These are phyloP conservation scores for Urocyon cinereoargenteus DNA, from an alignment of 2,797 vertebrate genomes.

Conservation along the genomic window DNA sequence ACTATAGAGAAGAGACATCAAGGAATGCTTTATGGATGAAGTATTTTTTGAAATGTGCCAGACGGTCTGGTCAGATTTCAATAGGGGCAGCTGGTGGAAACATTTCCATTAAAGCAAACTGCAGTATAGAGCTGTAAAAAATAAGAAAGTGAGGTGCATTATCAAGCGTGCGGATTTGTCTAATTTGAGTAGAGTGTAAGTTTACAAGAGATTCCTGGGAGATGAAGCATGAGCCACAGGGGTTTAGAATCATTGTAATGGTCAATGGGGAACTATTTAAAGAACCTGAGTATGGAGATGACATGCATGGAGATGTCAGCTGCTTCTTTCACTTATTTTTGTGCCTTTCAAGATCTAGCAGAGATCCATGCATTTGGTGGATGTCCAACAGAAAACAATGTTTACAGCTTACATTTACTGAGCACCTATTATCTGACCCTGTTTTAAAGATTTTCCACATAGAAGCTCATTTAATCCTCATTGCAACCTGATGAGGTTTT, in stretches of 20 bases:
- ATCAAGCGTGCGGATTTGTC: not conserved
- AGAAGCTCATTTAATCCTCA: not conserved
- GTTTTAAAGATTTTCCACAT: not conserved
- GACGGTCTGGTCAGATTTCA: not conserved
- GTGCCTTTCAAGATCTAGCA: not conserved
- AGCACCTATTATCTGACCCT: not conserved
- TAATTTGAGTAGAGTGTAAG: not conserved
- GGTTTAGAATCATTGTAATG: not conserved
- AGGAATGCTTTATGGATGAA: not conserved
- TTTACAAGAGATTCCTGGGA: not conserved
- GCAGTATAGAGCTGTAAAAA: not conserved
- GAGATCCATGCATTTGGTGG: not conserved
- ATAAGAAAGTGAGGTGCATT: not conserved
- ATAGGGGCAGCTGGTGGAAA: not conserved
- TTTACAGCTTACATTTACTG: constrained; percentile 10
- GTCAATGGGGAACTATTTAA: not conserved
- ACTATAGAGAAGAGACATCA: not conserved
- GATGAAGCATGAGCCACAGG: not conserved
- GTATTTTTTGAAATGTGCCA: not conserved
- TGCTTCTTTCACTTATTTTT: not conserved
- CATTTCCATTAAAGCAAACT: not conserved
- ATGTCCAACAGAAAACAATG: not conserved
- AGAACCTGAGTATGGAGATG: not conserved
- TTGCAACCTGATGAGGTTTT: not conserved
- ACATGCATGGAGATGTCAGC: not conserved